Base-by-base conservation (phyloP, 1,140 invertebrate genomes). In the Cydia pomonella region DNA sequence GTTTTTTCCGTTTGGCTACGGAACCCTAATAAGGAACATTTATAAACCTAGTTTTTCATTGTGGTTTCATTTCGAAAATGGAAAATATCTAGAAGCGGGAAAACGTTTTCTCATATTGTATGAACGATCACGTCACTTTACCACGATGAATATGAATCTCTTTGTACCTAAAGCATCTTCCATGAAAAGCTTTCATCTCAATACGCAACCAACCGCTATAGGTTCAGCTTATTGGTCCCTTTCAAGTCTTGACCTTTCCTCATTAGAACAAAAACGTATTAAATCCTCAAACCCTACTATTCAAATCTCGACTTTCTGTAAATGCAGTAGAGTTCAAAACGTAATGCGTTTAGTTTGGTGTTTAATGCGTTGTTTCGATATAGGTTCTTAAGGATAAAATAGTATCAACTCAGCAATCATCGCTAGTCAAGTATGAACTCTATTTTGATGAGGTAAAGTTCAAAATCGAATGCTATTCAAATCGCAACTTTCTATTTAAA, bases 151-250 rank as follows among this genome's bases (percentile, higher is more conserved):
- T 44, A 44, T 44, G 33, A 38, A 38, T 44, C 41, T 44, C 12
- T 13, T 16, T 44, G 13, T 13, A 44, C 13, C 41, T 44, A 44
- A 16, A 44, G 41, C 41, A 44, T 50, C 47, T 12, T 18, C 47
- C 47, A 18, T 50, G 47, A 50, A 50, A 50, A 18, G 47, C 47
- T 50, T 50, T 50, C 47, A 50, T 50, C 59, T 27, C 27, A 27
- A 50, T 66, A n/a, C 63, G 12, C 23, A 66, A 23, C 25, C 23
- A 66, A 66, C 63, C 63, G 63, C 27, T n/a, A 66, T 66, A 16
- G 27, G 25, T 66, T 66, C 63, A 66, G 23, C 63, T 66, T 33
- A 66, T 66, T 66, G 63, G 25, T 33, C 23, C 27, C 63, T 66
- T 66, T 66, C 63, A 66, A n/a, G 63, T 25, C 63, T 66, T 66